A percentile compares a stretch with the other conserved stretches of the same genome.
Evolutionary conservation across 2,797 vertebrate genomes (phyloP).

Genomic region (Tragelaphus eurycerus): DNA sequence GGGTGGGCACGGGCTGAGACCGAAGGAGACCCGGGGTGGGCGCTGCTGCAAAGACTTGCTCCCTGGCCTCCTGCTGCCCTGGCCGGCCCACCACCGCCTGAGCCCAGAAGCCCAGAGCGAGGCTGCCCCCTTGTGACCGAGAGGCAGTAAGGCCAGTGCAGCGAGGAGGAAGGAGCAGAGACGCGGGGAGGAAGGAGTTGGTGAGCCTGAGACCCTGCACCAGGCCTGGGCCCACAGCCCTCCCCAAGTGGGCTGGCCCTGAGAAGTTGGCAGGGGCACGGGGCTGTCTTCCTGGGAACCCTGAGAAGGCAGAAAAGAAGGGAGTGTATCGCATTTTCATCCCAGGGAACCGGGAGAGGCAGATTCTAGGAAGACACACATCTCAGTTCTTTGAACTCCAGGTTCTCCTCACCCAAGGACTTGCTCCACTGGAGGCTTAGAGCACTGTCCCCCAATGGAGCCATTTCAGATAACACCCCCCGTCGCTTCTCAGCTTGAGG

Average conservation of each 20-base stretch:
- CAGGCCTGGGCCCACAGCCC: neutral
- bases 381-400: neutral
- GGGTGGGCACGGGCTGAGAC: neutral
- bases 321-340: neutral
- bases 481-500: neutral
- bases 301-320: neutral
- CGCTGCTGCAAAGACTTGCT: neutral
- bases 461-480: neutral
- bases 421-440: neutral
- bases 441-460: neutral
- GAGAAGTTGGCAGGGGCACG: neutral
- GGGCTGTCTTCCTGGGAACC: neutral
- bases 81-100: neutral
- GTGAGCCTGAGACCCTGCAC: neutral
- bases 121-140: neutral
- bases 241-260: neutral
- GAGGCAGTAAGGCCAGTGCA: neutral
- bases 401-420: neutral
- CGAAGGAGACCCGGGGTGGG: neutral
- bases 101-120: neutral
- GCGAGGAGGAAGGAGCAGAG: neutral
- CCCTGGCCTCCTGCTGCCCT: neutral
- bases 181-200: neutral
- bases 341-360: neutral
- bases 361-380: slow-evolving; percentile 1